A percentile compares a stretch with the other conserved stretches of the same genome.
Conservation (phyloP, 1,140 invertebrate species). For the Drosophila santomea region DNA sequence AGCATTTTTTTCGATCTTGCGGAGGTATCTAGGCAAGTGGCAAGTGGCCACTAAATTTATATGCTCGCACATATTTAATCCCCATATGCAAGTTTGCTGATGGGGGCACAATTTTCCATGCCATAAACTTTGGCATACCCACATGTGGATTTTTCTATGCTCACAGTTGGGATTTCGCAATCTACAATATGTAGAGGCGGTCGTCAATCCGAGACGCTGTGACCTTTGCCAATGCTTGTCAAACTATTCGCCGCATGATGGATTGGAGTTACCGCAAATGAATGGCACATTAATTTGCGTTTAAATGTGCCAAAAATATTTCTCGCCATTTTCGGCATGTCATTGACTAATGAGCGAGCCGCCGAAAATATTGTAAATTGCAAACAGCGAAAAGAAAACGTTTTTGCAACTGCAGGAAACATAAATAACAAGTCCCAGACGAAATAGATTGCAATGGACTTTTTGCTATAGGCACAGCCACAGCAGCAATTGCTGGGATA, state of each 20-base stretch:
- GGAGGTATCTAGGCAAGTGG: slow-evolving; percentile 23
- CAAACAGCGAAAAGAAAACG: slow-evolving; percentile 31
- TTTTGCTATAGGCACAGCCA: slow-evolving; percentile 7
- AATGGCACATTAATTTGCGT: slow-evolving; percentile 56
- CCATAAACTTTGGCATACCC: slow-evolving; percentile 51
- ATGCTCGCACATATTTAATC: slow-evolving; percentile 21
- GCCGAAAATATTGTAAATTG: slow-evolving; percentile 44
- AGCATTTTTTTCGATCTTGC: background rate
- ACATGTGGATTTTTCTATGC: slow-evolving; percentile 18
- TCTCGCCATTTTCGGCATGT: slow-evolving; percentile 46
- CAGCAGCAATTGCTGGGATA: slow-evolving; percentile 13
- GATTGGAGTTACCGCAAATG: slow-evolving; percentile 41
- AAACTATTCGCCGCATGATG: slow-evolving; percentile 36
- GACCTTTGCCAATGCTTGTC: slow-evolving; percentile 43
- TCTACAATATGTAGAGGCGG: slow-evolving; percentile 18
- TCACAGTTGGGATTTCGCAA: slow-evolving; percentile 28
- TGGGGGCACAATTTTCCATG: slow-evolving; percentile 37
- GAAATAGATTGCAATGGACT: slow-evolving; percentile 32
- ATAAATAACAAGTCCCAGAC: slow-evolving; percentile 45
- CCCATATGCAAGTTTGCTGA: slow-evolving; percentile 35
- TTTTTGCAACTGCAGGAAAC: slow-evolving; percentile 49
- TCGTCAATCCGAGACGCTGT: slow-evolving; percentile 13
- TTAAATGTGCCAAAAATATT: slow-evolving; percentile 55
- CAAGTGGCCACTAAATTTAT: slow-evolving; percentile 19
- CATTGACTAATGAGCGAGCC: slow-evolving; percentile 51